Evolutionary conservation across 2,888 invertebrate species (phyloP).

Genomic region (Cephus sareptanus): DNA sequence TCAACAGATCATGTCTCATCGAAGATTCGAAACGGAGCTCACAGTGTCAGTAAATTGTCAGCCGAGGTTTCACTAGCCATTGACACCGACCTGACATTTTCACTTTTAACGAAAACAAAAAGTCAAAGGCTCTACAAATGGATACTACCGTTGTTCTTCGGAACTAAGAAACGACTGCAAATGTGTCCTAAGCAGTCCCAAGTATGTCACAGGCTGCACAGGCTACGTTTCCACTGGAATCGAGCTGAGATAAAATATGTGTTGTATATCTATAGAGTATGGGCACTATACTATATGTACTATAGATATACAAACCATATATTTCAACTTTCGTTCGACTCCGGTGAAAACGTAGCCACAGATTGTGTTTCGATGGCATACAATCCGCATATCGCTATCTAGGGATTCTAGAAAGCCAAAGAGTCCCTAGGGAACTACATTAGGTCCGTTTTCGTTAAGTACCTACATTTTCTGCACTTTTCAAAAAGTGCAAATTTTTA

Average conservation of each 20-base stretch:
- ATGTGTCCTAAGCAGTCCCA: not conserved
- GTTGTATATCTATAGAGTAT: not conserved
- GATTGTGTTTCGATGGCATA: too few species aligned
- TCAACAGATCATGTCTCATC: conserved; percentile 49
- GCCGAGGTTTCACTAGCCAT: not conserved
- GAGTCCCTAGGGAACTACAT: too few species aligned
- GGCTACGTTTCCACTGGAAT: not conserved
- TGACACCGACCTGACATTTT: conserved; percentile 24
- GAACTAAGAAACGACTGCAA: not conserved
- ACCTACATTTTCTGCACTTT: too few species aligned
- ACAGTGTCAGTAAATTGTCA: conserved; percentile 7
- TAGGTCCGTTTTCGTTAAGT: too few species aligned
- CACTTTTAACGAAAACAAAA: conserved; percentile 23
- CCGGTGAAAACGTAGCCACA: too few species aligned
- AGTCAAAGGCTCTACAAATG: conserved; percentile 2
- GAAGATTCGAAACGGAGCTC: conserved; percentile 19
- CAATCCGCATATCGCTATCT: too few species aligned
- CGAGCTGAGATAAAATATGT: not conserved
- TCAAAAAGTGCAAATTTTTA: too few species aligned
- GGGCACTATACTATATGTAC: too few species aligned
- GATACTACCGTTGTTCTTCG: not conserved
- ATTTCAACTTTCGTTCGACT: too few species aligned
- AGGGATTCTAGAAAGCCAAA: too few species aligned
- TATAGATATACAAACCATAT: too few species aligned
- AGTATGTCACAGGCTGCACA: not conserved